Evolutionary conservation across 2,888 invertebrate genomes (phyloP).

Genomic region (Magallana nippona): DNA sequence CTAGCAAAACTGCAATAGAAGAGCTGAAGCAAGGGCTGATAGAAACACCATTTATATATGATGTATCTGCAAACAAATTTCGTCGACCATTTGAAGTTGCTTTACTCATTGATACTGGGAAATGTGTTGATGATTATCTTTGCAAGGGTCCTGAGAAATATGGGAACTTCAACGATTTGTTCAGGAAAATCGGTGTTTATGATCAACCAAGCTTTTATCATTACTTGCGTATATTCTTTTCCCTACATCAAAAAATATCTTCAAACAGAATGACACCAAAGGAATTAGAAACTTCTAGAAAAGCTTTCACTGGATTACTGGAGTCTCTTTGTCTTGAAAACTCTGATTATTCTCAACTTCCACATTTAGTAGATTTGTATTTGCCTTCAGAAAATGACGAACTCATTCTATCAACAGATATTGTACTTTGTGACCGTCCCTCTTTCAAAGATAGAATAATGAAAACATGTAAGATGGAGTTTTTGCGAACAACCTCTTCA

Average conservation of each 20-base stretch:
- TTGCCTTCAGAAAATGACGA: constrained; percentile 22
- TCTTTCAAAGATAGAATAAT: constrained; percentile 7
- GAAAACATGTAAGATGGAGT: neutral
- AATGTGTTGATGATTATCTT: constrained; percentile 39
- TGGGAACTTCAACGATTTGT: constrained; percentile 39
- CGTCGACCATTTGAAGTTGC: constrained; percentile 35
- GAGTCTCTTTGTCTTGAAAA: neutral
- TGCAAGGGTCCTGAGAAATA: constrained; percentile 29
- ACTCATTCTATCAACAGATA: constrained; percentile 9
- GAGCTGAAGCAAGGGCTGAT: neutral
- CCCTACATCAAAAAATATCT: neutral
- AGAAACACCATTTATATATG: constrained; percentile 38
- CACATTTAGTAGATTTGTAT: constrained; percentile 11
- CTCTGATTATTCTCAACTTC: neutral
- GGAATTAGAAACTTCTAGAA: neutral
- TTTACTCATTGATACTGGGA: neutral
- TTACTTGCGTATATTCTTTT: constrained; percentile 29
- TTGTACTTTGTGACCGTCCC: constrained; percentile 25
- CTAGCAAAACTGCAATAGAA: neutral
- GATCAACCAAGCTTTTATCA: constrained; percentile 36
- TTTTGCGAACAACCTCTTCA: neutral
- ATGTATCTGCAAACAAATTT: neutral
- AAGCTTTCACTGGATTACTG: constrained; percentile 29
- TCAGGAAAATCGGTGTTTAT: constrained; percentile 37
- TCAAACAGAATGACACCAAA: neutral